Base-by-base conservation (phyloP, 2,113 vertebrate species). In the Lampris megalopsis region DNA sequence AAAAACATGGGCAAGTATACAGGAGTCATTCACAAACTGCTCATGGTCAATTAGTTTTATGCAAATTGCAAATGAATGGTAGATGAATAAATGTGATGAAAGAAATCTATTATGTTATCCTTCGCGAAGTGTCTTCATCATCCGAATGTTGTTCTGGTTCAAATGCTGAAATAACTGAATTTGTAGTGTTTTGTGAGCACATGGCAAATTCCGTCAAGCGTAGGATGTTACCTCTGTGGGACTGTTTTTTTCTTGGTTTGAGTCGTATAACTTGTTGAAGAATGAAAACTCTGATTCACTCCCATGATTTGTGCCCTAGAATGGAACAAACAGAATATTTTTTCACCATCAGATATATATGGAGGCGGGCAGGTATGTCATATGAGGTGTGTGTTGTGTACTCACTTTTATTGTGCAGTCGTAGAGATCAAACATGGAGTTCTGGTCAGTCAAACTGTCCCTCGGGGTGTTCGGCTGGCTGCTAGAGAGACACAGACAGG, bases 321-420 rank as follows among this genome's bases (percentile, higher is more conserved):
- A 84, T 13, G 42, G 59, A 83, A 74, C 2, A 73, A 6, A 80
- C 9, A 24, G 24, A 43, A 9, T 0, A 4, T n/a, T 9, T 13
- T 7, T 42, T 3, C 62, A 68, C 41, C 1, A 65, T 71, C 11
- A 4, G 6, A 40, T 1, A 1, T 59, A 24, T 13, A 43, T 63
- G 3, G 52, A 70, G 11, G 10, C 38, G 36, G 0, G 0, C 60
- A 24, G 35, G 45, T 0, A 62, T 67, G 38, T 10, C 47, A 2
- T 24, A 6, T 58, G 3, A 6, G 24, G 36, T 1, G 48, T 4
- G 71, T 40, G 7, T 57, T 52, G n/a, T 0, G 75, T 36, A 77
- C 89, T 91, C 59, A 93, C 93, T 40, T 80, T 9, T 75, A n/a
- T 52, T 47, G 35, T 73, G 61, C 65, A 59, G 66, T 79, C 60